Evolutionary conservation across 2,797 vertebrate species (phyloP).

Genomic region (Dermochelys coriacea): DNA sequence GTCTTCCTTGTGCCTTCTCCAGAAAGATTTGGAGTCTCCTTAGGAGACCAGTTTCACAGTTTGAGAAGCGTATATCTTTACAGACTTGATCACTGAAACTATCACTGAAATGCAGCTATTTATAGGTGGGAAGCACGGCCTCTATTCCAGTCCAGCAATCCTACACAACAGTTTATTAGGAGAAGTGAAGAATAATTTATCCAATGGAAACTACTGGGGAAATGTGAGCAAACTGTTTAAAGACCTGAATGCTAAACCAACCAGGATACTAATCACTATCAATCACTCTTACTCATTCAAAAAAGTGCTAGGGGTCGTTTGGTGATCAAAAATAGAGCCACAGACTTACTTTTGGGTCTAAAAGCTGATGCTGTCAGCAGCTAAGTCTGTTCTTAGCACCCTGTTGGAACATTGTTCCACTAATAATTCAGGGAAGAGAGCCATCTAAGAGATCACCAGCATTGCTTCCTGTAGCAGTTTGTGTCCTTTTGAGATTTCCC

Average conservation of each 20-base stretch:
- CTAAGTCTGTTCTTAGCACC: background rate
- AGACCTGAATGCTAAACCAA: background rate
- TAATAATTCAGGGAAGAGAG: background rate
- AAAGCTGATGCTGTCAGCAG: conserved; percentile 1
- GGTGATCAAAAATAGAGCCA: background rate
- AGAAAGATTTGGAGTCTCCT: conserved; percentile 34
- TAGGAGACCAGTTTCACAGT: background rate
- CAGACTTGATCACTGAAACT: background rate
- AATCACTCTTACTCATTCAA: conserved; percentile 8
- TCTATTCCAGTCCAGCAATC: background rate
- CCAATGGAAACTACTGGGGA: conserved; percentile 10
- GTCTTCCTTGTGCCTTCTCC: background rate
- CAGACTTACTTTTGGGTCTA: background rate
- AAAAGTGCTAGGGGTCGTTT: conserved; percentile 26
- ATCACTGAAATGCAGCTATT: background rate
- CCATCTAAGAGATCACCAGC: background rate
- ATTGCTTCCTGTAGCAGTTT: background rate
- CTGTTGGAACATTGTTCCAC: background rate
- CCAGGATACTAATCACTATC: background rate
- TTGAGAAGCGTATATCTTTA: background rate
- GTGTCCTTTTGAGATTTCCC: conserved; percentile 8
- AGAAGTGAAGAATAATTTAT: background rate
- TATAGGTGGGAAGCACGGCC: background rate
- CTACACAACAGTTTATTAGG: background rate
- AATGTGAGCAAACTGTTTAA: conserved; percentile 30